Evolutionary conservation across 2,888 invertebrate species (phyloP), one percentile per base, ranked within the genome.

Genomic region (Microctonus brassicae): DNA sequence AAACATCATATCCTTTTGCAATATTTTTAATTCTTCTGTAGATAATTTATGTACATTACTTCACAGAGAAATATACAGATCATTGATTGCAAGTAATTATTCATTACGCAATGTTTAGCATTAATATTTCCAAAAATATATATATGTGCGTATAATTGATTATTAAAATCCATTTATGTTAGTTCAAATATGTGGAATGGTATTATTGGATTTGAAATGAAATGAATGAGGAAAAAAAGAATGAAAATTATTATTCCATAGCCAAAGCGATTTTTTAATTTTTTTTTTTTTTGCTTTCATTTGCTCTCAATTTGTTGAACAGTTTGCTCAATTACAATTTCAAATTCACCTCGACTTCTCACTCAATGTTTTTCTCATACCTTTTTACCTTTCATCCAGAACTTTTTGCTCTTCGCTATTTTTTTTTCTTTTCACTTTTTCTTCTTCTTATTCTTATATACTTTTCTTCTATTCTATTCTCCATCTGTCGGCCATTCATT

Each of bases 281-380:
- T 47, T 20, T 17, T 6, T 17, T 17, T 20, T 36, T 36, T 36
- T 20, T 47, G 3, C 7, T 29, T 29, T 29, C 7, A 29, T 7
- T n/a, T 7, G 5, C 17, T 47, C 42, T 47, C 7, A n/a, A 34
- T 22, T 34, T 71, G 64, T 65, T 70, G 58, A 71, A 63, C 73
- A 70, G 73, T 75, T 74, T 71, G 73, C 70, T 75, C 71, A 63
- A 76, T 75, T 74, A 73, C 72, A 62, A 69, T 70, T 71, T 26
- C 29, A 26, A 58, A 33, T 53, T 39, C 62, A 33, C 36, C 52
- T 66, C 17, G 53, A 42, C 62, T 62, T 13, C 36, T 24, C 57
- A 24, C 24, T 42, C 20, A 1, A 26, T 26, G 58, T 10, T 53
- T 13, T 34, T 53, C 57, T 70, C 57, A 20, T 34, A 39, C 47